Base-by-base conservation (phyloP, 2,113 vertebrate species). In the Panthera uncia region DNA sequence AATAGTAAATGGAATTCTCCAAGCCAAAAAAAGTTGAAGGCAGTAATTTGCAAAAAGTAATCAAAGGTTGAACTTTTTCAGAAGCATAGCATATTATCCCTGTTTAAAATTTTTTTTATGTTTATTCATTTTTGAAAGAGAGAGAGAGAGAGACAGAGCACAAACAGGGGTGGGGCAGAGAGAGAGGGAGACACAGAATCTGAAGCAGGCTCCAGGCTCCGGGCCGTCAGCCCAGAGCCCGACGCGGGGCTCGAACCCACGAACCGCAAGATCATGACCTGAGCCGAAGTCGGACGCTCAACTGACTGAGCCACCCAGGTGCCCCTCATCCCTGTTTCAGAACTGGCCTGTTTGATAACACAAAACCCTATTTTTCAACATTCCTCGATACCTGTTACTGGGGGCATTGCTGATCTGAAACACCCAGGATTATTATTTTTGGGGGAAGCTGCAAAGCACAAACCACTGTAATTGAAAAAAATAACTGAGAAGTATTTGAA, bases 301-400 rank as follows among this genome's bases (percentile, higher is more conserved):
- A 8, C 41, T 45, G 45, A 45, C 7, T 45, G 45, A 45, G 45
- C 45, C 45, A 9, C 45, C 45, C 45, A 45, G 45, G 8, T 45
- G 45, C 45, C 45, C 45, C 45, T 90, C 63, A 94, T 96, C 84
- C 90, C 86, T 73, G 52, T 55, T 57, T 96, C 73, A 85, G 36
- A 91, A 82, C 1, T 50, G 57, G 11, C 63, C 80, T 91, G 61
- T 94, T 85, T 93, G 88, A 94, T 73, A 61, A 98, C 97, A 96
- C 91, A 97, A 98, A 97, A 97, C 92, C 92, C 96, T 95, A 27
- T 97, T 98, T 97, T 96, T 97, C 98, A 98, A 98, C 95, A 97
- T 97, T 95, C 84, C 91, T 31, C 92, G 94, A 85, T 98, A 98
- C 95, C 97, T 98, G 61, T 96, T 96, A 96, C 92, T 89, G 80